Evolutionary conservation across 2,113 vertebrate species (phyloP), one percentile per base, ranked within the genome.

Genomic region (Eurypyga helias): DNA sequence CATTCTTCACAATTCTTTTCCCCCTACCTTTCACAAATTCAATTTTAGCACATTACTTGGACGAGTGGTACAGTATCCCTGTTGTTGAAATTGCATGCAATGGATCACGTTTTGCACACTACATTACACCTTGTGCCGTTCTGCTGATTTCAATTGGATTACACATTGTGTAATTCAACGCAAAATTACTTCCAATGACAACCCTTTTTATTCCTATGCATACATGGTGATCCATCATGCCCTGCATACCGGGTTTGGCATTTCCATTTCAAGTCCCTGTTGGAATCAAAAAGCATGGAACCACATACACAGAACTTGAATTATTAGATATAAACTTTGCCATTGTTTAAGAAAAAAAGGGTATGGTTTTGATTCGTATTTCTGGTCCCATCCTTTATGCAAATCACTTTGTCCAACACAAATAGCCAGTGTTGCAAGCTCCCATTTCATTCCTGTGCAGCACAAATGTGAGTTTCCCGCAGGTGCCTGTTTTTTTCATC

Each of bases 141-240:
- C 95, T 97, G 96, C 90, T 95, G 95, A 95, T 97, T 96, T 96
- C 96, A 96, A 95, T 91, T 95, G 96, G 94, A 97, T 97, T 97
- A 97, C 97, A 95, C 96, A 95, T 95, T 95, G 95, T 95, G 97
- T 97, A 97, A 97, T 97, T 97, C 97, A 95, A 93, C 49, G 86
- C 95, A 97, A 97, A 97, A 97, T 97, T 97, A 96, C 94, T 97
- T 92, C 89, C 94, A 94, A 90, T 97, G 95, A 97, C 96, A 97
- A 89, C 95, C 86, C 80, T 93, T 91, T 95, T 95, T 96, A 93
- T 95, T 95, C 94, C 89, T 95, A 91, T 95, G 96, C 94, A 97
- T 96, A 96, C 95, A 97, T 61, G 95, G 95, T 97, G 96, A 97
- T 97, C 95, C 96, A 97, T 97, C 95, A 96, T 95, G 89, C 77